phyloP scores from a whole-genome alignment of 2,113 vertebrate genomes.

The Empidonax alnorum region DNA sequence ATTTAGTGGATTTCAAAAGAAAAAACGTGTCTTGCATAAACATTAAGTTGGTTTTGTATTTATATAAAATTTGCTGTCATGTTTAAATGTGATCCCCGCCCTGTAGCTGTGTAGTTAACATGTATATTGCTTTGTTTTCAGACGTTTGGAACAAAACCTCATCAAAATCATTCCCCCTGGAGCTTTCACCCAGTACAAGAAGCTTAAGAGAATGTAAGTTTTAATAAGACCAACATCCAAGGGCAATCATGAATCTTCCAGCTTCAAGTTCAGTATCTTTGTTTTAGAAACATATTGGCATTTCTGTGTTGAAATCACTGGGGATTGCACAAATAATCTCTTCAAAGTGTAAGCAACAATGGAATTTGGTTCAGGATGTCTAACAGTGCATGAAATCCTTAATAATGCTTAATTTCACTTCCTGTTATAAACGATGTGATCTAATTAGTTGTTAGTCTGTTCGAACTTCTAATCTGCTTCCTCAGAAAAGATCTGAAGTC shows the following conservation, averaged over 20 bases:
- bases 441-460: conserved; percentile 12
- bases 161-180: conserved; percentile 92
- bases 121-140: conserved; percentile 63
- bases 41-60: not conserved
- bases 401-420: conserved; percentile 52
- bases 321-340: conserved; percentile 9
- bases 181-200: conserved; percentile 95
- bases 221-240: conserved; percentile 28
- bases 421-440: not conserved
- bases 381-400: conserved; percentile 27
- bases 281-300: conserved; percentile 16
- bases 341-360: not conserved
- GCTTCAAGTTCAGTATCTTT: not conserved
- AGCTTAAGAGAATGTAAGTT: conserved; percentile 98
- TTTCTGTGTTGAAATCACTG: not conserved
- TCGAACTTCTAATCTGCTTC: not conserved
- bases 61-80: not conserved
- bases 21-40: not conserved
- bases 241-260: not conserved
- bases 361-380: conserved; percentile 27
- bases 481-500: not conserved
- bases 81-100: not conserved
- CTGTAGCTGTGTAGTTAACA: not conserved
- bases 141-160: conserved; percentile 97
- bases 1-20: not conserved